Base-by-base conservation (phyloP, 2,888 invertebrate genomes). In the Caenorhabditis sp. region DNA sequence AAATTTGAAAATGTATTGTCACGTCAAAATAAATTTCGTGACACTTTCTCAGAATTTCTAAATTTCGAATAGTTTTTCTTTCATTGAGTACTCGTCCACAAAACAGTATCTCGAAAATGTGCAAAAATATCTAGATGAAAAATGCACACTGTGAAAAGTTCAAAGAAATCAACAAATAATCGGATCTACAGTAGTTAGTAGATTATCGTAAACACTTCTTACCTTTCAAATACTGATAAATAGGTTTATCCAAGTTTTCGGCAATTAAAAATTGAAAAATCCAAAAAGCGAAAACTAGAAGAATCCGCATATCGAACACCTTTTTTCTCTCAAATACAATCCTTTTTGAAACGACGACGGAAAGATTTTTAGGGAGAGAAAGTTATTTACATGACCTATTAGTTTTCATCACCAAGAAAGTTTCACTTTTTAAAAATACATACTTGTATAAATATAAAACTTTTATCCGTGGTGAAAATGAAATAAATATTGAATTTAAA, bases 181-280 rank as follows among this genome's bases (percentile, higher is more conserved):
- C n/a, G 37, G 37, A 51, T n/a, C 10, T 14, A 51, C n/a, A n/a
- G n/a, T n/a, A n/a, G n/a, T n/a, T n/a, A n/a, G n/a, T n/a, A n/a
- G n/a, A n/a, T n/a, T n/a, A n/a, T n/a, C n/a, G n/a, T n/a, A n/a
- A n/a, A n/a, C n/a, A n/a, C n/a, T n/a, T n/a, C 43, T 43, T 17
- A 77, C 73, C 67, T 67, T 74, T 77, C 21, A 81, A 61, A 72
- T 81, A 81, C 43, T 75, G 64, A 57, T 77, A 78, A 36, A 77
- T 77, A 12, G 78, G 81, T 23, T 60, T 69, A 12, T 57, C 62
- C 10, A 69, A 27, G 10, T 63, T 58, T 57, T 69, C 69, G 37
- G 17, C 27, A 6, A 10, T 4, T 23, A 26, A 55, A 23, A n/a
- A 26, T 23, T 24, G 51, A 50, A 14, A 23, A 58, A 21, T 27